A percentile compares a stretch with the other conserved stretches of the same genome.
These are phyloP conservation scores for Drosophila affinis DNA, from an alignment of 2,888 invertebrate genomes.

Conservation along the genomic window DNA sequence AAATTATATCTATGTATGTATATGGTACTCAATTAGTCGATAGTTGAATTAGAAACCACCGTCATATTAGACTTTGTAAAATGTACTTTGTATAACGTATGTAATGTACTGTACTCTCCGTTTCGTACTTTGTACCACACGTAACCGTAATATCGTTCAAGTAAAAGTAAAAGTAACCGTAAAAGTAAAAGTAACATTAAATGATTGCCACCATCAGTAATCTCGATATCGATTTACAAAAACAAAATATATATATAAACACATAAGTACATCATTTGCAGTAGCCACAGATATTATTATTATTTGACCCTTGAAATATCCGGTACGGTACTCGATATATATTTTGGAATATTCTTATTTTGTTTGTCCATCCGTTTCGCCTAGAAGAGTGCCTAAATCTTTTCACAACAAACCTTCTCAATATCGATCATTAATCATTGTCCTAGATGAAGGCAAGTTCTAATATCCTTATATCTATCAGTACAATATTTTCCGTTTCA, in stretches of 20 bases:
- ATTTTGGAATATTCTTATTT: not conserved
- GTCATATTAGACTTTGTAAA: constrained; percentile 76
- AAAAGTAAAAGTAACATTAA: constrained; percentile 34
- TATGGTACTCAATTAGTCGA: constrained; percentile 60
- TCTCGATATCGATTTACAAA: not conserved
- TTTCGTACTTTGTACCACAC: constrained; percentile 39
- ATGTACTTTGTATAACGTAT: constrained; percentile 60
- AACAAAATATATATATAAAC: not conserved
- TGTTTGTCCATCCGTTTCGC: not conserved
- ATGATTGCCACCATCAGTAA: constrained; percentile 46
- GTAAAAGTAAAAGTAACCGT: constrained; percentile 8
- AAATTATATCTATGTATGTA: constrained; percentile 38
- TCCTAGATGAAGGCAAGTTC: not conserved
- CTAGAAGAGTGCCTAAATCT: not conserved
- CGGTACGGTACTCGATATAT: not conserved
- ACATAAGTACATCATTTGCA: not conserved
- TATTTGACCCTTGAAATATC: not conserved
- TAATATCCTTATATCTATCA: not conserved
- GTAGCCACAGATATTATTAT: constrained; percentile 2
- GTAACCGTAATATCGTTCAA: constrained; percentile 23
- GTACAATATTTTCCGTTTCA: not conserved
- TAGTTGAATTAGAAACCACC: constrained; percentile 77
- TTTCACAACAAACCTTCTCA: too few species aligned
- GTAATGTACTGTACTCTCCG: constrained; percentile 48
- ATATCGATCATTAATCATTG: too few species aligned